Percentiles rank a stretch among this genome's conserved stretches.
Evolutionary conservation across 2,888 invertebrate species (phyloP).

Genomic region (Cheilosia soror): DNA sequence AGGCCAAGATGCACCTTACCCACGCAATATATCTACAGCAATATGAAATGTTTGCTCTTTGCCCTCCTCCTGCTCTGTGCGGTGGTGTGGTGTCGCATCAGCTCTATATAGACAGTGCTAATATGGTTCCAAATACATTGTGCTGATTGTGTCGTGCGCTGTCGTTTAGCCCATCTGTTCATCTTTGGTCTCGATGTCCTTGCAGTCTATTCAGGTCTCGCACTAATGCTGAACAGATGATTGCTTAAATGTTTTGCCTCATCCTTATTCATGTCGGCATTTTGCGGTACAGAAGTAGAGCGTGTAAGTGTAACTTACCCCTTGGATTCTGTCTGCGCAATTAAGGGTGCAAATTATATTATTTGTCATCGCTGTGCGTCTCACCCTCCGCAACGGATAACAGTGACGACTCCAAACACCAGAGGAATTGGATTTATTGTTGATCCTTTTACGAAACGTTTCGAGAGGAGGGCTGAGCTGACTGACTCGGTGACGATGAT

Average conservation of each 20-base stretch:
- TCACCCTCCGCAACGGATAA: slow-evolving; percentile 26
- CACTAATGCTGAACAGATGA: slow-evolving; percentile 72
- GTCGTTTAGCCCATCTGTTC: slow-evolving; percentile 75
- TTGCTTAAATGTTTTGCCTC: slow-evolving; percentile 68
- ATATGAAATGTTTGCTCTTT: slow-evolving; percentile 52
- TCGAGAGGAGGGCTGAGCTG: slow-evolving; percentile 30
- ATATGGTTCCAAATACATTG: slow-evolving; percentile 35
- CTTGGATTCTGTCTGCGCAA: slow-evolving; percentile 70
- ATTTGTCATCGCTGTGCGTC: slow-evolving; percentile 70
- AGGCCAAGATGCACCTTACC: slow-evolving; percentile 68
- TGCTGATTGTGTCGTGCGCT: slow-evolving; percentile 64
- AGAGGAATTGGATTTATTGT: slow-evolving; percentile 69
- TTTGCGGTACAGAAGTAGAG: slow-evolving; percentile 71
- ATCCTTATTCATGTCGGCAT: slow-evolving; percentile 42
- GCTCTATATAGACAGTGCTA: slow-evolving; percentile 33
- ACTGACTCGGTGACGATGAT: slow-evolving; percentile 41
- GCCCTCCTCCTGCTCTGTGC: slow-evolving; percentile 24
- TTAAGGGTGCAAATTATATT: slow-evolving; percentile 76
- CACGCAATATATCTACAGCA: slow-evolving; percentile 17
- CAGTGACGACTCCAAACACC: slow-evolving; percentile 60
- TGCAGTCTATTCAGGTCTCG: slow-evolving; percentile 17
- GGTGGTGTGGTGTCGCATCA: slow-evolving; percentile 12
- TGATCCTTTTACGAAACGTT: slow-evolving; percentile 67
- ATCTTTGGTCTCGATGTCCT: slow-evolving; percentile 40
- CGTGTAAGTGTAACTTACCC: slow-evolving; percentile 73